Base-by-base conservation (phyloP, 2,888 invertebrate genomes). In the Tetrapedia diversipes region DNA sequence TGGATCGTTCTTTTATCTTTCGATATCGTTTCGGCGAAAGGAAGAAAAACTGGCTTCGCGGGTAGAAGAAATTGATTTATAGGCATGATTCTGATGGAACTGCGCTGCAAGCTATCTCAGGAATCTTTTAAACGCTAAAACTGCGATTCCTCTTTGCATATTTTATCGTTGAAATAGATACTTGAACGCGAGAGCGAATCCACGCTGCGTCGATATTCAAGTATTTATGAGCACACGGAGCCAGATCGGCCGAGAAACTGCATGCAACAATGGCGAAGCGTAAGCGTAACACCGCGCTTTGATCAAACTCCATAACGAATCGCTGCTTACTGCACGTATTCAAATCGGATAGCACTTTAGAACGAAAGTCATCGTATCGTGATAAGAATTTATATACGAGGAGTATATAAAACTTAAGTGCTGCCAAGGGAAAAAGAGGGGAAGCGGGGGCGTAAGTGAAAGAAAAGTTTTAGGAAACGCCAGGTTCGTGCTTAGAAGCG, bases 401-500 rank as follows among this genome's bases (percentile, higher is more conserved):
- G 32, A n/a, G 56, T 41, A n/a, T n/a, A 19, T 27, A 61, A 37
- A n/a, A n/a, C n/a, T 39, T 39, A 16, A 49, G 14, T 7, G 24
- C 16, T 45, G 39, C 29, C 14, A 29, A 53, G 22, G n/a, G 27
- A 19, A 29, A 10, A 22, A 14, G 4, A 56, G 6, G 37, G 11
- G n/a, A 56, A 57, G 47, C 10, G 11, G 1, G 16, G 27, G 22
- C 22, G 34, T 2, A 37, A 32, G 14, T 3, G 39, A 32, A 37
- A 14, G 24, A 16, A 43, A 19, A 32, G 22, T 6, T 7, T 43
- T 56, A 19, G 19, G n/a, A 37, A 16, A 39, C 22, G 59, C 8
- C 22, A 59, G 29, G 45, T 75, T 65, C 75, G 63, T 65, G 74
- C 22, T 53, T 64, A 65, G 54, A 74, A 73, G 60, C 74, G 73